A percentile compares a stretch with the other conserved stretches of the same genome.
Evolutionary conservation across 2,888 invertebrate species (phyloP).

Genomic region (Orchestes rusci): DNA sequence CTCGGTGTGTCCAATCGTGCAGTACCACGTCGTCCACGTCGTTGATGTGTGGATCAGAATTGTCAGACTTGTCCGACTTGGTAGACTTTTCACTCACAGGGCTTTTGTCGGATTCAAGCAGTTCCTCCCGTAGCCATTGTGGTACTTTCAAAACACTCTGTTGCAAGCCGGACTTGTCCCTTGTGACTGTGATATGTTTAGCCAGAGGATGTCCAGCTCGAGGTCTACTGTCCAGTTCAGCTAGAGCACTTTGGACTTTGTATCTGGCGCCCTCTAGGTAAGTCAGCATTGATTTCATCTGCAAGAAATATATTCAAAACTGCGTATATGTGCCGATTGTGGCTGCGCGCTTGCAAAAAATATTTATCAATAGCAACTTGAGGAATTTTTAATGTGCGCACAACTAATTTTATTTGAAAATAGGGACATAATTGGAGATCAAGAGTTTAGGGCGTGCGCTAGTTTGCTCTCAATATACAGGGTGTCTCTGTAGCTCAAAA

Average conservation of each 20-base stretch:
- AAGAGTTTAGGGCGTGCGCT: too few species aligned
- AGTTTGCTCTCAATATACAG: too few species aligned
- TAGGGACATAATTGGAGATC: too few species aligned
- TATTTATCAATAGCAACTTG: too few species aligned
- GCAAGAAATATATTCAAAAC: conserved; percentile 19
- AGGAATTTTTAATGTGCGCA: too few species aligned
- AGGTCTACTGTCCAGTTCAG: conserved; percentile 73
- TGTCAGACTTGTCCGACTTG: conserved; percentile 43
- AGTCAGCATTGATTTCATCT: conserved; percentile 90
- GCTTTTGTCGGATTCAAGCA: conserved; percentile 43
- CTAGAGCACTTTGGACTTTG: conserved; percentile 76
- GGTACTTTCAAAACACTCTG: conserved; percentile 79
- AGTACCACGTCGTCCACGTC: conserved; percentile 44
- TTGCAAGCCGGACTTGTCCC: conserved; percentile 85
- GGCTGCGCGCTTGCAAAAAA: too few species aligned
- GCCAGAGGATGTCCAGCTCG: conserved; percentile 74
- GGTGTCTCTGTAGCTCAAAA: too few species aligned
- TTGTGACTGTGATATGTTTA: conserved; percentile 77
- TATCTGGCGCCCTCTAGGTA: conserved; percentile 86
- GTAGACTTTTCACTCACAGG: conserved; percentile 38
- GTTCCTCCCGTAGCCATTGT: conserved; percentile 66
- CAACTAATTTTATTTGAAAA: too few species aligned
- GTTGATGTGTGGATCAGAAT: conserved; percentile 47
- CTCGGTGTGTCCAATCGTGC: conserved; percentile 66
- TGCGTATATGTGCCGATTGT: too few species aligned